These are phyloP conservation scores for Gymnorhina tibicen DNA, from an alignment of 2,113 vertebrate species.

Conservation along the genomic window DNA sequence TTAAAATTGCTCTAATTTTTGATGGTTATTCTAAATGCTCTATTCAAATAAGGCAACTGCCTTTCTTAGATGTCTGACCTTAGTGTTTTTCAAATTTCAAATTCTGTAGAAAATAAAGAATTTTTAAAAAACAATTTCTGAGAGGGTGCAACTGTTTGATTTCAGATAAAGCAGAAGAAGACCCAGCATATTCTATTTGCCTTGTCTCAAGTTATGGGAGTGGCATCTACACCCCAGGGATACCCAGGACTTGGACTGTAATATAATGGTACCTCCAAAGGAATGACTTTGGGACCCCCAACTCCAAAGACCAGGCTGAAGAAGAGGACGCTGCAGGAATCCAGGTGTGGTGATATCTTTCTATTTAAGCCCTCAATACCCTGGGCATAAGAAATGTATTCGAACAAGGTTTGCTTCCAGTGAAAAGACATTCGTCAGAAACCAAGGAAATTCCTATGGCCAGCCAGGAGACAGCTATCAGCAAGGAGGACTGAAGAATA, in stretches of 20 bases:
- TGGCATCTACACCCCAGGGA: neutral
- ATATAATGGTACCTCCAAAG: no score
- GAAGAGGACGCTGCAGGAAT: neutral
- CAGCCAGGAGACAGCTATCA: neutral
- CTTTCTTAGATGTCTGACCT: neutral
- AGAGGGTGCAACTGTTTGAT: neutral
- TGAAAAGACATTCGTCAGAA: neutral
- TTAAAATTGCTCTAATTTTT: neutral
- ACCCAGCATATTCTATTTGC: neutral
- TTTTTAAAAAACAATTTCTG: neutral
- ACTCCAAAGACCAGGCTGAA: neutral
- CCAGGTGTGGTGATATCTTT: neutral
- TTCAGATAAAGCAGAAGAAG: neutral
- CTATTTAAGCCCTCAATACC: neutral
- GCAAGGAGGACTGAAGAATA: neutral
- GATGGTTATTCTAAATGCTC: neutral
- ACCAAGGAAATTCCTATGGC: neutral
- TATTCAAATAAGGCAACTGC: neutral
- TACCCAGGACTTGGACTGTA: neutral
- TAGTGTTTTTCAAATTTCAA: neutral
- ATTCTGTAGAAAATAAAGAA: neutral
- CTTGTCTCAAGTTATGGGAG: neutral
- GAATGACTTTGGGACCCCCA: neutral
- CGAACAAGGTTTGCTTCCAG: neutral
- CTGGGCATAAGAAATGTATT: neutral